Conservation (phyloP, 2,888 invertebrate genomes). For the Athrips mouffetella region DNA sequence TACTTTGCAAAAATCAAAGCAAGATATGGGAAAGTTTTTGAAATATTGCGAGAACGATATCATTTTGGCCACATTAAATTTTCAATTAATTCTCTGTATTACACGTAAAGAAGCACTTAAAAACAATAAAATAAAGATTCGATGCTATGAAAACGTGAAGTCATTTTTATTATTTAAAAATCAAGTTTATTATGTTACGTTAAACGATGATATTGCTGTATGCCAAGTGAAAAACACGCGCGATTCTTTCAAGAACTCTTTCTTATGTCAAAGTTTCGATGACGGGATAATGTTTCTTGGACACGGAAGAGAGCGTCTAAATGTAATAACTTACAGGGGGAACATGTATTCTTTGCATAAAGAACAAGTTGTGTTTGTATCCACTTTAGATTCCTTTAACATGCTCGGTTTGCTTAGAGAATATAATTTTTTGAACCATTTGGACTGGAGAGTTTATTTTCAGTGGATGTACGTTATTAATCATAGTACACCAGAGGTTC, state of each 20-base stretch:
- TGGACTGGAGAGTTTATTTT: slow-evolving; percentile 54
- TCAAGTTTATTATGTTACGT: slow-evolving; percentile 39
- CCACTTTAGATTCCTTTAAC: slow-evolving; percentile 34
- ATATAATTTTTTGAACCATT: slow-evolving; percentile 47
- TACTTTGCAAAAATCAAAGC: neutral
- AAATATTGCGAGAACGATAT: neutral
- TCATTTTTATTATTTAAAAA: slow-evolving; percentile 35
- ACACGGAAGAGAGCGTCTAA: slow-evolving; percentile 30
- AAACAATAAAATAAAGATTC: slow-evolving; percentile 27
- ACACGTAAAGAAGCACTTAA: neutral
- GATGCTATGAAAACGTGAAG: slow-evolving; percentile 44
- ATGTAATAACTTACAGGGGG: slow-evolving; percentile 41
- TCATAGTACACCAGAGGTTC: slow-evolving; percentile 42
- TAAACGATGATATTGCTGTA: slow-evolving; percentile 40
- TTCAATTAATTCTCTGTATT: neutral
- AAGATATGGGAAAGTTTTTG: neutral
- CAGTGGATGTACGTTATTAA: slow-evolving; percentile 49
- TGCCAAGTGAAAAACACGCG: slow-evolving; percentile 29
- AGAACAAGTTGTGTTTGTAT: neutral
- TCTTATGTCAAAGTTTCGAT: slow-evolving; percentile 16
- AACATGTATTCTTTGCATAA: slow-evolving; percentile 32
- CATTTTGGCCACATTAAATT: neutral
- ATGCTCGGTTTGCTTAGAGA: slow-evolving; percentile 34
- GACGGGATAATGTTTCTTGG: slow-evolving; percentile 46
- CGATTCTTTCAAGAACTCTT: slow-evolving; percentile 18